A percentile compares a stretch with the other conserved stretches of the same genome.
These are phyloP conservation scores for Agriopis marginaria DNA, from an alignment of 2,888 invertebrate genomes.

Conservation along the genomic window DNA sequence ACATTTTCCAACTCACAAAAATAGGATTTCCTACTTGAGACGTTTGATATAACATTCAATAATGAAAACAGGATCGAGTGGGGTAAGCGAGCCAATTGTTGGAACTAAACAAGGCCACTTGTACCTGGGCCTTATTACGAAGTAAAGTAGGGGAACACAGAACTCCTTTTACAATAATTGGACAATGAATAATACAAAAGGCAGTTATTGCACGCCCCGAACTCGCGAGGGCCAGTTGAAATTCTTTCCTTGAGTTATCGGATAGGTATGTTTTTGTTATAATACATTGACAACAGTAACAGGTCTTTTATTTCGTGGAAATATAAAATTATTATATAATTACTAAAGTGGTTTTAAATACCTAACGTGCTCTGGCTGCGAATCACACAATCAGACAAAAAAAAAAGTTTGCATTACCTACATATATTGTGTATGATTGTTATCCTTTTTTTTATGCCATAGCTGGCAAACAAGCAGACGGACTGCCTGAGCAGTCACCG, in stretches of 20 bases:
- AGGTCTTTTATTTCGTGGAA: no score
- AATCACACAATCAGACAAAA: no score
- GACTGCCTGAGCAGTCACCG: no score
- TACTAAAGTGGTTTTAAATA: no score
- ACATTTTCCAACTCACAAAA: constrained; percentile 37
- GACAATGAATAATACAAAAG: constrained; percentile 86
- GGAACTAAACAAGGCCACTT: constrained; percentile 70
- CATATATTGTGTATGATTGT: no score
- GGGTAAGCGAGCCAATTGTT: constrained; percentile 66
- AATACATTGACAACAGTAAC: constrained; percentile 27
- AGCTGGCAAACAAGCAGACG: no score
- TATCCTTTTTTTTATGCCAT: no score
- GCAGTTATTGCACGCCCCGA: constrained; percentile 76
- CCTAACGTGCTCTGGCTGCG: no score
- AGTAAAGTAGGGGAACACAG: constrained; percentile 66
- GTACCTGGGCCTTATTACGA: constrained; percentile 57
- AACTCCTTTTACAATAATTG: constrained; percentile 85
- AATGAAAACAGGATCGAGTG: constrained; percentile 69
- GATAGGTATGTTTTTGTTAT: constrained; percentile 35
- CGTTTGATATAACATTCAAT: constrained; percentile 76
- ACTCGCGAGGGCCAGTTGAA: constrained; percentile 68
- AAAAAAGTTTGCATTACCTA: no score
- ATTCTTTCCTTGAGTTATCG: constrained; percentile 46
- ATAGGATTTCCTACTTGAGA: constrained; percentile 46
- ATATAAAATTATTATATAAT: no score